Percentiles rank a stretch among this genome's conserved stretches.
Conservation (phyloP, 35 echinoderm and acorn worm genomes). For the Ptychodera flava region DNA sequence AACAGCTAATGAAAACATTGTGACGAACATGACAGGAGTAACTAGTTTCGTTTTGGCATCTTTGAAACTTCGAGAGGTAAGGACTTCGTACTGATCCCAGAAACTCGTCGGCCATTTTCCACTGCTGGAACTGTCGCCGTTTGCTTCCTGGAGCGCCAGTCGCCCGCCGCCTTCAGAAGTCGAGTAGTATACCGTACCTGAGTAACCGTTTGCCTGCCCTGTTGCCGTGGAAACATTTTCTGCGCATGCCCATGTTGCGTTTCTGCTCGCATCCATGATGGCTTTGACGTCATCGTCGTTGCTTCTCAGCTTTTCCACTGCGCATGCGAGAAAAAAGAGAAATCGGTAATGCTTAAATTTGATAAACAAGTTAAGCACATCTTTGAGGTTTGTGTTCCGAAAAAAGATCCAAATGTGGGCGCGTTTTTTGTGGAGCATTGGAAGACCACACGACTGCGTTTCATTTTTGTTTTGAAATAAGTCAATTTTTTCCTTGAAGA, state of each 20-base stretch:
- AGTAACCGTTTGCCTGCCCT: neutral
- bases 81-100: slow-evolving; percentile 23
- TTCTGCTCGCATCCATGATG: neutral
- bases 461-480: no score
- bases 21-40: slow-evolving; percentile 37
- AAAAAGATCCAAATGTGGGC: no score
- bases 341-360: no score
- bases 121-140: neutral
- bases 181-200: neutral
- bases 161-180: neutral
- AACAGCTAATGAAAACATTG: slow-evolving; percentile 26
- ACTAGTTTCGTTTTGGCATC: slow-evolving; percentile 36
- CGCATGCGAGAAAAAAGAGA: neutral
- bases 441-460: no score
- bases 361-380: no score
- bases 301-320: neutral
- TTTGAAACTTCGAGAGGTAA: slow-evolving; percentile 43
- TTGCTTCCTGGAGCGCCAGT: neutral
- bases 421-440: no score
- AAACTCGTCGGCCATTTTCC: slow-evolving; percentile 49
- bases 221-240: neutral
- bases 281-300: neutral
- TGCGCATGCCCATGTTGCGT: neutral
- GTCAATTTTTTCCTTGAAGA: no score
- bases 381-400: no score